phyloP scores from a whole-genome alignment of 2,888 invertebrate species.

The Achlya flavicornis region DNA sequence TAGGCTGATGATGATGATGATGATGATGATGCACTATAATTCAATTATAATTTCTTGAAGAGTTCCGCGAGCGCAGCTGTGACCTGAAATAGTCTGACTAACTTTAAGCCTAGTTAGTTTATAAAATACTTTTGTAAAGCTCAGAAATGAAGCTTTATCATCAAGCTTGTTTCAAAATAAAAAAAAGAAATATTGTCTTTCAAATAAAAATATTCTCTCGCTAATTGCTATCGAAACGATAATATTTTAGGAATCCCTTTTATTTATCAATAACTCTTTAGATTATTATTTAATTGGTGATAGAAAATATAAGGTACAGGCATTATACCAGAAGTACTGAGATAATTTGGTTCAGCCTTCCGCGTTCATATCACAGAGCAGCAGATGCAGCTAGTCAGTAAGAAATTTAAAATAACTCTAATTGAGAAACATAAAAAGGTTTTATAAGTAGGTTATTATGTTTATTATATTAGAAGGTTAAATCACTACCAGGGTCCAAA shows the following conservation, averaged over 20 bases:
- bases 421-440: not conserved
- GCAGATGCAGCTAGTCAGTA: too few relatives aligned
- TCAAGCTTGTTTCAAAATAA: not conserved
- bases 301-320: too few relatives aligned
- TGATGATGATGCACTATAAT: too few relatives aligned
- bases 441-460: not conserved
- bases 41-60: not conserved
- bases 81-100: not conserved
- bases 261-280: too few relatives aligned
- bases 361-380: too few relatives aligned
- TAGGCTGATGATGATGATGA: too few relatives aligned
- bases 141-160: not conserved
- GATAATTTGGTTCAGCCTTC: slow-evolving; percentile 60
- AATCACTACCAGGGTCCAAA: not conserved
- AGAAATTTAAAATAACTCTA: not conserved
- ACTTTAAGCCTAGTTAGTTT: not conserved
- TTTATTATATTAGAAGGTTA: not conserved
- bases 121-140: not conserved
- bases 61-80: too few relatives aligned
- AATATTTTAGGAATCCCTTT: not conserved
- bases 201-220: too few relatives aligned
- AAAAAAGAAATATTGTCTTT: too few relatives aligned
- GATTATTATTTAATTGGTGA: too few relatives aligned
- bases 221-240: too few relatives aligned
- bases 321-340: slow-evolving; percentile 39